These are phyloP conservation scores for Glossosoma conforme DNA, from an alignment of 1,140 invertebrate species.

Conservation along the genomic window DNA sequence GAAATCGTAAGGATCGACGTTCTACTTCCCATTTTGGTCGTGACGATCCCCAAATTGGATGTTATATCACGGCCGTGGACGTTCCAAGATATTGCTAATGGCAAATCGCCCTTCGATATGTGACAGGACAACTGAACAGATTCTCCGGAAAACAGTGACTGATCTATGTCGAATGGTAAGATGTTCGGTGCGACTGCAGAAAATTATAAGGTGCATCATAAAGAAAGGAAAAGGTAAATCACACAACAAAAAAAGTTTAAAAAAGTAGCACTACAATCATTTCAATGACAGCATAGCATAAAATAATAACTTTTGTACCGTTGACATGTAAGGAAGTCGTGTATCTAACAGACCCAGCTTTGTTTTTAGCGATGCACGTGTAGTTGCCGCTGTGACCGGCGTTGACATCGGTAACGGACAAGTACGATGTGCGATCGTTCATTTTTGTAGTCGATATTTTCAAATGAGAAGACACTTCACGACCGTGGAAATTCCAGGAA, in stretches of 20 bases:
- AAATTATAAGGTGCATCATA: too few species aligned
- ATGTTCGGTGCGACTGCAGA: slow-evolving; percentile 60
- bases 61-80: slow-evolving; percentile 44
- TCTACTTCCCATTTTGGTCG: slow-evolving; percentile 56
- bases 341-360: slow-evolving; percentile 65
- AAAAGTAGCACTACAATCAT: slow-evolving; percentile 10
- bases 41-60: slow-evolving; percentile 46
- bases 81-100: slow-evolving; percentile 55
- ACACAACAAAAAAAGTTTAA: slow-evolving; percentile 16
- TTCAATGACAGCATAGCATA: slow-evolving; percentile 7
- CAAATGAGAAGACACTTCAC: slow-evolving; percentile 55
- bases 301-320: slow-evolving; percentile 48
- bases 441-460: slow-evolving; percentile 69
- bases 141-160: slow-evolving; percentile 58
- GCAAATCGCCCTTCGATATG: slow-evolving; percentile 60
- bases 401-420: slow-evolving; percentile 73
- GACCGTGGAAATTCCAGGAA: slow-evolving; percentile 71
- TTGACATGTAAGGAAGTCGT: slow-evolving; percentile 67
- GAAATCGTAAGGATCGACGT: slow-evolving; percentile 65
- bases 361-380: slow-evolving; percentile 72
- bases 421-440: slow-evolving; percentile 69
- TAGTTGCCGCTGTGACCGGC: slow-evolving; percentile 74
- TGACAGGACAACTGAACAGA: slow-evolving; percentile 56
- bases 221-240: slow-evolving; percentile 14
- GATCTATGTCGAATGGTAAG: slow-evolving; percentile 56